Evolutionary conservation across 2,888 invertebrate species (phyloP).

Genomic region (Orthonychiurus folsomi): DNA sequence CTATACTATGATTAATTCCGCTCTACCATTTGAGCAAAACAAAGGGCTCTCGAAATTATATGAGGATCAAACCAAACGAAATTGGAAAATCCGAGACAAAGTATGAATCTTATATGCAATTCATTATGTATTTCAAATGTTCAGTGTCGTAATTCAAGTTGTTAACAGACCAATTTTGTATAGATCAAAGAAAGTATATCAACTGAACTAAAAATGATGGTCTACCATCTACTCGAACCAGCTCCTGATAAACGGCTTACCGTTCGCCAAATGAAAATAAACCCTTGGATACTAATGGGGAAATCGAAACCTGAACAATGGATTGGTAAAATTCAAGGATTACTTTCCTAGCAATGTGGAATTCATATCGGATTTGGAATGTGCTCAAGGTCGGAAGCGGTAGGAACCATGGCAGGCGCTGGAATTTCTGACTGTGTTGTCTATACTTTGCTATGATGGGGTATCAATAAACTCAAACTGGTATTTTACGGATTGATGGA

Average conservation of each 20-base stretch:
- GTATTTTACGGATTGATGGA: no score
- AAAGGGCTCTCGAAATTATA: constrained; percentile 62
- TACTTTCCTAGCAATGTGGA: no score
- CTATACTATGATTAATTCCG: constrained; percentile 73
- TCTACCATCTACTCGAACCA: constrained; percentile 27
- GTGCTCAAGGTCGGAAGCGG: no score
- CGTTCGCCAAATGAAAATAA: constrained; percentile 4
- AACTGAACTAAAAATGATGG: constrained; percentile 24
- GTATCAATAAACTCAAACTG: no score
- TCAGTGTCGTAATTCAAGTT: neutral
- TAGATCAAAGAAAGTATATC: no score
- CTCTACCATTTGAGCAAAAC: constrained; percentile 68
- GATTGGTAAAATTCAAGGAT: no score
- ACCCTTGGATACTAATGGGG: constrained; percentile 2
- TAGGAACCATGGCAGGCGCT: no score
- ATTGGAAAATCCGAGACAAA: constrained; percentile 61
- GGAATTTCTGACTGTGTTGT: no score
- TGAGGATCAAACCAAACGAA: constrained; percentile 56
- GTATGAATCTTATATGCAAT: constrained; percentile 42
- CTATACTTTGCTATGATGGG: no score
- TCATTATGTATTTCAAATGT: neutral
- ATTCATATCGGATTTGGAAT: no score
- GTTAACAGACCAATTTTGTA: no score
- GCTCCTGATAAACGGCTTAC: constrained; percentile 22
- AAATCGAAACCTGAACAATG: no score